These are phyloP conservation scores for Melanogrammus aeglefinus DNA, from an alignment of 2,797 vertebrate genomes.

Conservation along the genomic window DNA sequence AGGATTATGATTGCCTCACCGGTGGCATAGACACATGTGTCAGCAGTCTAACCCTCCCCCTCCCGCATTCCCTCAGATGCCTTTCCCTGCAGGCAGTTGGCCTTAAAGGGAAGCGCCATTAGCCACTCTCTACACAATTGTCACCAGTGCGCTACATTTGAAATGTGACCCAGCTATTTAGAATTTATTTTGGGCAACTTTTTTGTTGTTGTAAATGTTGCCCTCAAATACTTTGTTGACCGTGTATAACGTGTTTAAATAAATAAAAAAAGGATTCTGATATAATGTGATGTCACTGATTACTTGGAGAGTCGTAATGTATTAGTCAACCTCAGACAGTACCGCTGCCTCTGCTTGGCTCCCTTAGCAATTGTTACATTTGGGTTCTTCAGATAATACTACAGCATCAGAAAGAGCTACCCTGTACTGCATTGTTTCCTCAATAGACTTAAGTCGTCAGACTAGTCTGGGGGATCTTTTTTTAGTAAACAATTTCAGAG, in stretches of 20 bases:
- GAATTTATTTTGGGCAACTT: neutral
- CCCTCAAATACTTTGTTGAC: neutral
- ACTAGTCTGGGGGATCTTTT: neutral
- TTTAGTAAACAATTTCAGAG: neutral
- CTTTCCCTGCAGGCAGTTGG: constrained; percentile 33
- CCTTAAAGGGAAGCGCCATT: constrained; percentile 25
- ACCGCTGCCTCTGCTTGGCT: neutral
- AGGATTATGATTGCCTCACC: constrained; percentile 65
- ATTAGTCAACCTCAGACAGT: neutral
- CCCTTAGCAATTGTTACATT: neutral
- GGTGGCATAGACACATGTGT: constrained; percentile 60
- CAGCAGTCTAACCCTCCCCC: constrained; percentile 56
- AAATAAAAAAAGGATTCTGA: neutral
- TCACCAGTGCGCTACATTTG: constrained; percentile 56
- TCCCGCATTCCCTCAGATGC: constrained; percentile 41
- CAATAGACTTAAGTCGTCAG: neutral
- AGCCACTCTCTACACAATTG: constrained; percentile 37
- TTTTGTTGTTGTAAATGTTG: neutral
- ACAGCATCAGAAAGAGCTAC: neutral
- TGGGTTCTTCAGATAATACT: neutral
- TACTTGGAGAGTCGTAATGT: neutral
- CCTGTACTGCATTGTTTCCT: neutral
- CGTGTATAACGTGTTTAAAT: neutral
- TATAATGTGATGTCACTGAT: neutral
- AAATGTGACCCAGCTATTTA: neutral